Base-by-base conservation (phyloP, 2,888 invertebrate species). In the Drosophila nigritarsus region DNA sequence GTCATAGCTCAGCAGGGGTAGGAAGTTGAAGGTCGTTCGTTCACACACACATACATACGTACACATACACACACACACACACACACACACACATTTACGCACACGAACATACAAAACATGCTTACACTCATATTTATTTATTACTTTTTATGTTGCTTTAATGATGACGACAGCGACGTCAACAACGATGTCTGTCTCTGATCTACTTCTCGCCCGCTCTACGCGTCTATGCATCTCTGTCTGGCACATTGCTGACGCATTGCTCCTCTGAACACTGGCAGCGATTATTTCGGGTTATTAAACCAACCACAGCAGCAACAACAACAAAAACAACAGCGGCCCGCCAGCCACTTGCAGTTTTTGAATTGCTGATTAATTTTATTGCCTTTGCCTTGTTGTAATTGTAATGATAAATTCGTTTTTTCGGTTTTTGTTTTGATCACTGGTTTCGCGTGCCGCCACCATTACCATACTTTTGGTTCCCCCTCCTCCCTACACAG, bases 361-460 rank as follows among this genome's bases (percentile, higher is more conserved):
- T 87, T 90, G 89, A 90, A 90, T 89, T 87, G 89, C 89, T 87
- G 89, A 89, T 87, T 87, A 86, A 89, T 89, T 90, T 89, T 87
- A 89, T 78, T 78, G 78, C 78, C 81, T 78, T 90, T 82, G 81
- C 89, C 83, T 88, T 83, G 84, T 86, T 90, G 90, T 87, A 88
- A 82, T 78, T 78, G 78, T 78, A 78, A 78, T 90, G 89, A 90
- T 90, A 90, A 90, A 89, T 86, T 88, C 83, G 83, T 90, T 90
- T 83, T 83, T 86, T 87, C 84, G 89, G 85, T 83, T 87, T 87
- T 85, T 90, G 88, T 87, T 90, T 90, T 90, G 87, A 85, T 89
- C 65, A 74, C 78, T 80, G 78, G 75, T 73, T 86, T 85, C 90
- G 89, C 86, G 79, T 72, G 75, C 74, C 65, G 64, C 68, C 65